Base-by-base conservation (phyloP, 1,140 invertebrate species). In the Popillia japonica region DNA sequence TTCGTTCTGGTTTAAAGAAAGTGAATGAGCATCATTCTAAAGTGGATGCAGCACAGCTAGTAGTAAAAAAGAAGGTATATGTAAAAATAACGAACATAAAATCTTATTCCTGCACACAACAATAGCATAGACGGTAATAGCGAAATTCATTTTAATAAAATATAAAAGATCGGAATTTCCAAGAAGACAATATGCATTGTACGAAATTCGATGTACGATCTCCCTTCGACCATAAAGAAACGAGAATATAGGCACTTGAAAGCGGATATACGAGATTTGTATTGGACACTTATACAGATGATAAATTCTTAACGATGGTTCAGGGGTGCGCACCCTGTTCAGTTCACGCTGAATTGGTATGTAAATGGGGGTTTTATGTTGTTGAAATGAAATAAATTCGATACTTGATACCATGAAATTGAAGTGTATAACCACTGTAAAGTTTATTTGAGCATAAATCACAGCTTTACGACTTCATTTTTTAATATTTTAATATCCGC, bases 401-500 rank as follows among this genome's bases (percentile, higher is more conserved):
- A 68, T 68, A 68, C 61, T 68, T 68, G 61, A 68, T 68, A 27
- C 61, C 20, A 34, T 34, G 61, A 68, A 68, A 68, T 68, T 68
- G n/a, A 68, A 68, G 61, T 68, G 61, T 68, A 34, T 68, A 68
- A 68, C 61, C 61, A 68, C 27, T 68, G 61, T 68, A 23, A 68
- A 68, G 22, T 68, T 68, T 68, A 68, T 68, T 68, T 23, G 61
- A 14, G 61, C 61, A 14, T 68, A 68, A 68, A 68, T 68, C 61
- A 68, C 4, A 8, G 22, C 20, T 68, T 68, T 68, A 68, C 27
- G 61, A 68, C 61, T 68, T 68, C 61, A 34, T 68, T 68, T 68
- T 68, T 68, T 68, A 68, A 68, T 68, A 68, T 68, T 68, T 68
- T 68, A 68, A 68, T 68, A 68, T 68, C 61, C 20, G 61, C 61